Base-by-base conservation (phyloP, 1,140 invertebrate species). In the Cydia amplana region DNA sequence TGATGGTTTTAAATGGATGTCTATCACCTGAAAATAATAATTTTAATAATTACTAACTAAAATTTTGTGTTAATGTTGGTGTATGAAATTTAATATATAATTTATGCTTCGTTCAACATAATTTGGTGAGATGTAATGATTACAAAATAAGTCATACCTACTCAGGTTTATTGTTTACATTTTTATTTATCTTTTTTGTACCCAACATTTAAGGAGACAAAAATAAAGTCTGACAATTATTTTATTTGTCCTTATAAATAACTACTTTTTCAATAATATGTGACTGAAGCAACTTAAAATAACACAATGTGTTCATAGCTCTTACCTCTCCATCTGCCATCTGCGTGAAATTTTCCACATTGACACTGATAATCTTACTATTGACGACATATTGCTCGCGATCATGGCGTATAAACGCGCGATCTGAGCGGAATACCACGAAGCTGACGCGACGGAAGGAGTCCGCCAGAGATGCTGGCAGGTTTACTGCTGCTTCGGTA, bases 381-480 rank as follows among this genome's bases (percentile, higher is more conserved):
- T 85, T 83, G 12, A 83, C 78, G 16, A 70, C 32, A 36, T 40
- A 70, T 28, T 70, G 74, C 72, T 72, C 46, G 7, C 70, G 20
- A 23, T 25, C 23, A 20, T 67, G 75, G 7, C 43, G 23, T 0
- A 72, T 63, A 72, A 85, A 85, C 4, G 81, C 81, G 10, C 76
- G 74, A 73, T 83, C 79, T 64, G 81, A 80, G 9, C 80, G 67
- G 65, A 85, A 85, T 0, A 83, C 74, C 9, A 83, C 76, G 65
- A 85, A 85, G 32, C 82, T 83, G 23, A 85, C 74, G 43, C 82
- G 78, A 4, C 78, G 73, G 10, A 36, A 32, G n/a, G 46, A 51
- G 1, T 20, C 18, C 20, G 65, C 63, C 20, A 79, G 16, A 5
- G 72, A 75, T 25, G 60, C n/a, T 18, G 83, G 80, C 10, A 84